These are phyloP conservation scores for Asteroscopus sphinx DNA, from an alignment of 2,888 invertebrate species.

Conservation along the genomic window DNA sequence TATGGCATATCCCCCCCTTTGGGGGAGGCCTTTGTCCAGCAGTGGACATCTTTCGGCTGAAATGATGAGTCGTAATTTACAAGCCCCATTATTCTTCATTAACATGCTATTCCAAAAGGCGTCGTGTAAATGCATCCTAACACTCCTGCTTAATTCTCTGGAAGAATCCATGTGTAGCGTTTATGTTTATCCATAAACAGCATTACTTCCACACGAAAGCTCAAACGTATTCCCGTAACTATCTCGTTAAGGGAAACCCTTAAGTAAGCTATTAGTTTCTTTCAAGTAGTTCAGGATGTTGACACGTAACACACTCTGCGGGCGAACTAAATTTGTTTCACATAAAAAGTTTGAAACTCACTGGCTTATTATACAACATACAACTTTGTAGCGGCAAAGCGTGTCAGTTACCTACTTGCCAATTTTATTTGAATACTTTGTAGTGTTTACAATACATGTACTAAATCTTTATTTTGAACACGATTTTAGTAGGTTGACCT, in stretches of 20 bases:
- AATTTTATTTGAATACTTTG: neutral
- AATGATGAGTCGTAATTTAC: too few species aligned
- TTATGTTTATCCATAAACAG: constrained; percentile 17
- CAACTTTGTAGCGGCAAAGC: constrained; percentile 2
- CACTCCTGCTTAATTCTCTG: neutral
- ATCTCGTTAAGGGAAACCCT: constrained; percentile 27
- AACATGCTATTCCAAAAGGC: neutral
- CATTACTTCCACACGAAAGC: constrained; percentile 7
- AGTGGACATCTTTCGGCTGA: too few species aligned
- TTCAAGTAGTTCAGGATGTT: constrained; percentile 40
- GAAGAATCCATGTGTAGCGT: neutral
- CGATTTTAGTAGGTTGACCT: too few species aligned
- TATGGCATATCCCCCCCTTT: too few species aligned
- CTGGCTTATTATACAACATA: constrained; percentile 16
- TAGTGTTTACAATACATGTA: neutral
- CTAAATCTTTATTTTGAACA: too few species aligned
- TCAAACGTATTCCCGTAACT: constrained; percentile 25
- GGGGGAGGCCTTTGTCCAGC: too few species aligned
- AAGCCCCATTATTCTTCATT: too few species aligned
- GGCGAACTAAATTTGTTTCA: constrained; percentile 22
- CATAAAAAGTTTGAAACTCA: constrained; percentile 32
- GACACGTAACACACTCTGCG: constrained; percentile 25
- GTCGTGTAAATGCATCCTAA: neutral
- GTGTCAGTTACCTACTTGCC: constrained; percentile 1
- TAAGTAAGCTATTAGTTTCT: constrained; percentile 35